A percentile compares a stretch with the other conserved stretches of the same genome.
Evolutionary conservation across 2,113 vertebrate species (phyloP).

Genomic region (Crotophaga sulcirostris): DNA sequence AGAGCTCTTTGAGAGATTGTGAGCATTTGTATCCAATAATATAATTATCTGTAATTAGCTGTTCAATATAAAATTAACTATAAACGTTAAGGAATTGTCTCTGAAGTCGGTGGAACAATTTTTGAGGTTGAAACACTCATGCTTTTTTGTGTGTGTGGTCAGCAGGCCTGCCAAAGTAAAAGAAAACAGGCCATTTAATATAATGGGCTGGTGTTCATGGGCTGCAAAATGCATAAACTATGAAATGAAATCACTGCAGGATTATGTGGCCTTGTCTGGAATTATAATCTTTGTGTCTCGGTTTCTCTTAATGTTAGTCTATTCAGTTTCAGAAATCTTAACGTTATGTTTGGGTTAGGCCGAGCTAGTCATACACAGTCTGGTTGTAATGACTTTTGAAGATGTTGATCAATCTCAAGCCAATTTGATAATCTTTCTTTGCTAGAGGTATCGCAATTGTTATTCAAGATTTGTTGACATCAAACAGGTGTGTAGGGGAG

Average conservation of each 20-base stretch:
- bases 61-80: background rate
- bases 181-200: background rate
- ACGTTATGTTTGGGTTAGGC: background rate
- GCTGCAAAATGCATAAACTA: background rate
- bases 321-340: background rate
- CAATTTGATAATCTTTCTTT: background rate
- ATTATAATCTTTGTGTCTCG: background rate
- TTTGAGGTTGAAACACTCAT: background rate
- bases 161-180: background rate
- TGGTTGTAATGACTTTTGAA: background rate
- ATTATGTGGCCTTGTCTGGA: background rate
- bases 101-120: background rate
- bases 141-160: background rate
- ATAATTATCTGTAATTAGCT: background rate
- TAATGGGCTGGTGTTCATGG: background rate
- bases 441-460: background rate
- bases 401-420: background rate
- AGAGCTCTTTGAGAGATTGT: background rate
- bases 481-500: background rate
- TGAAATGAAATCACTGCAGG: background rate
- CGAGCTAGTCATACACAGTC: background rate
- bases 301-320: background rate
- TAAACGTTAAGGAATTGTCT: background rate
- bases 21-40: background rate
- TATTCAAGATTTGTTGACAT: background rate